Conservation (phyloP, 2,888 invertebrate genomes). For the Exocentrus adspersus region DNA sequence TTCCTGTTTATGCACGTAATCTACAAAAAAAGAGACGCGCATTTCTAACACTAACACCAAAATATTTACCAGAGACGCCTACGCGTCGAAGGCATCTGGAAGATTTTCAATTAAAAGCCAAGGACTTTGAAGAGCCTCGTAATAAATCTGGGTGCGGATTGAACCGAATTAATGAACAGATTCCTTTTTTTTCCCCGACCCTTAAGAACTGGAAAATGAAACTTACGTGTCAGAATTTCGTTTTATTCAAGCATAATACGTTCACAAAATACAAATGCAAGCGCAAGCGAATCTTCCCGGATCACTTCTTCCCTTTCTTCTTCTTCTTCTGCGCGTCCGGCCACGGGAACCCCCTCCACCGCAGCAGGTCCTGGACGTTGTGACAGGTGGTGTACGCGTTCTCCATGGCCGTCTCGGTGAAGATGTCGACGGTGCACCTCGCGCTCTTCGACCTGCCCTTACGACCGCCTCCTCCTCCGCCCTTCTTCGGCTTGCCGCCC, state of each 20-base stretch:
- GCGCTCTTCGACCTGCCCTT: conserved; percentile 61
- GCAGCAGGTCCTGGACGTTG: conserved; percentile 88
- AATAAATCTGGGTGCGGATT: background rate
- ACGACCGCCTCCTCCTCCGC: conserved; percentile 41
- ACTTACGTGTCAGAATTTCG: too few species aligned
- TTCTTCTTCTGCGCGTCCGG: conserved; percentile 89
- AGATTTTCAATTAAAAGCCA: background rate
- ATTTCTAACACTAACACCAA: background rate
- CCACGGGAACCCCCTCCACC: conserved; percentile 89
- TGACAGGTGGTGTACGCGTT: conserved; percentile 95
- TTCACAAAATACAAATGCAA: background rate
- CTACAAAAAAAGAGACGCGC: background rate
- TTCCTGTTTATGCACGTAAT: background rate
- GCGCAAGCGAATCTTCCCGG: too few species aligned
- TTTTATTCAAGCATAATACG: background rate
- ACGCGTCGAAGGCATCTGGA: conserved; percentile 1
- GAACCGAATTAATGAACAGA: background rate
- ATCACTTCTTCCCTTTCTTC: conserved; percentile 77
- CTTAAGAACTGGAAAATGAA: too few species aligned
- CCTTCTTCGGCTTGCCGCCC: conserved; percentile 40
- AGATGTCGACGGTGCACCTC: conserved; percentile 82
- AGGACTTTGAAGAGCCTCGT: too few species aligned
- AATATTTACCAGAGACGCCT: background rate
- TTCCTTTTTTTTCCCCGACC: background rate
- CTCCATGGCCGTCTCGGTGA: conserved; percentile 91